Evolutionary conservation across 2,797 vertebrate genomes (phyloP).

Genomic region (Poeciliopsis paucimaculata): DNA sequence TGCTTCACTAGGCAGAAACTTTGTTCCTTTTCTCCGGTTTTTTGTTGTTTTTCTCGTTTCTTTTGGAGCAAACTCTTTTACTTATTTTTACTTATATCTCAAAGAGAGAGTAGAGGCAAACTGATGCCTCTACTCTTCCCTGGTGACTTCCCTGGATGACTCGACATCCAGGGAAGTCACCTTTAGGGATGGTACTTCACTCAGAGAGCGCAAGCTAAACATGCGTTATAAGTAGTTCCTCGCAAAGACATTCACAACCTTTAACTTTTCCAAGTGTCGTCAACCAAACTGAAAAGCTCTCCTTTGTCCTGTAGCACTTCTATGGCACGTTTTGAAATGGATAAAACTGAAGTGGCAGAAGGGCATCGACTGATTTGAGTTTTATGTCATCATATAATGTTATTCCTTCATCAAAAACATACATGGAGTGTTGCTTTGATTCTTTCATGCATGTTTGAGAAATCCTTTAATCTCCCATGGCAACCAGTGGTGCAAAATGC

Average conservation of each 20-base stretch:
- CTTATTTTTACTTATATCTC: slow-evolving; percentile 23
- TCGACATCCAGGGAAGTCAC: slow-evolving; percentile 28
- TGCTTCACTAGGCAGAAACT: slow-evolving; percentile 17
- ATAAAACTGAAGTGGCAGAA: no score
- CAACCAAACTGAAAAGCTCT: neutral
- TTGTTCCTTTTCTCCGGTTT: neutral
- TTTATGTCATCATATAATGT: no score
- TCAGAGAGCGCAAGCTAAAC: slow-evolving; percentile 31
- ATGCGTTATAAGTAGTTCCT: slow-evolving; percentile 14
- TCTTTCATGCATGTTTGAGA: no score
- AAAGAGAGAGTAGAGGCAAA: slow-evolving; percentile 5
- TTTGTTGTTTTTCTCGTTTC: neutral
- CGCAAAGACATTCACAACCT: neutral
- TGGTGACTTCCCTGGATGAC: no score
- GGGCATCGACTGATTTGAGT: no score
- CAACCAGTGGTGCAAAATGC: no score
- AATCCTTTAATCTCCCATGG: no score
- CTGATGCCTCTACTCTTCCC: no score
- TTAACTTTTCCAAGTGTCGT: neutral
- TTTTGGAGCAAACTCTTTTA: slow-evolving; percentile 29
- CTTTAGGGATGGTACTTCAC: slow-evolving; percentile 36
- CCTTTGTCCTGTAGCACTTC: no score
- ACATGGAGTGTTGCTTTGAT: no score
- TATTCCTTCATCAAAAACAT: no score
- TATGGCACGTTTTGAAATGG: no score